A percentile compares a stretch with the other conserved stretches of the same genome.
Evolutionary conservation across 2,888 invertebrate species (phyloP).

Genomic region (Dorcus parallelipipedus): DNA sequence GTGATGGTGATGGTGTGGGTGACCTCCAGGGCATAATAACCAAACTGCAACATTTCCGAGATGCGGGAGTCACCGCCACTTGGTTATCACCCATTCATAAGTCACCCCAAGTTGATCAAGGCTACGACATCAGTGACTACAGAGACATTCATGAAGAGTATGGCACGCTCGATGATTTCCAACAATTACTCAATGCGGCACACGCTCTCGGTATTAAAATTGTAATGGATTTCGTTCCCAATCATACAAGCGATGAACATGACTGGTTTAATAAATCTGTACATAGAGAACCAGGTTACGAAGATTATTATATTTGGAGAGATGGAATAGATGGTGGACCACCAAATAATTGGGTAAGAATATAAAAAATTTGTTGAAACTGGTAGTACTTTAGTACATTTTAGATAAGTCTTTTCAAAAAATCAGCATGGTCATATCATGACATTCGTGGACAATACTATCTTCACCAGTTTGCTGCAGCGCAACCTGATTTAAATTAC

Average conservation of each 20-base stretch:
- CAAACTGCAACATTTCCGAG: conserved; percentile 41
- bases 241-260: conserved; percentile 73
- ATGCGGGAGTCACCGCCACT: conserved; percentile 69
- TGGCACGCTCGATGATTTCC: conserved; percentile 72
- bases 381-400: neutral
- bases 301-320: conserved; percentile 77
- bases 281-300: conserved; percentile 57
- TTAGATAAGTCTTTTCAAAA: conserved; percentile 37
- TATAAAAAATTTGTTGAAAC: neutral
- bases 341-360: conserved; percentile 75
- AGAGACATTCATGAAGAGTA: conserved; percentile 67
- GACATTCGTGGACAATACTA: conserved; percentile 57
- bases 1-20: conserved; percentile 80
- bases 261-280: conserved; percentile 78
- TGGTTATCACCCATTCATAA: conserved; percentile 84
- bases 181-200: conserved; percentile 55
- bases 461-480: conserved; percentile 70
- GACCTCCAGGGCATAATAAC: conserved; percentile 68
- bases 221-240: conserved; percentile 50
- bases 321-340: conserved; percentile 57
- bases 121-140: conserved; percentile 83
- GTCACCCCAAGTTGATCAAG: conserved; percentile 83
- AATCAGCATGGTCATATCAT: conserved; percentile 36
- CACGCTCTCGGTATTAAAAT: conserved; percentile 55
- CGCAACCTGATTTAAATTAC: conserved; percentile 81